phyloP scores from a whole-genome alignment of 2,888 invertebrate genomes.

The Xiphydria camelus region DNA sequence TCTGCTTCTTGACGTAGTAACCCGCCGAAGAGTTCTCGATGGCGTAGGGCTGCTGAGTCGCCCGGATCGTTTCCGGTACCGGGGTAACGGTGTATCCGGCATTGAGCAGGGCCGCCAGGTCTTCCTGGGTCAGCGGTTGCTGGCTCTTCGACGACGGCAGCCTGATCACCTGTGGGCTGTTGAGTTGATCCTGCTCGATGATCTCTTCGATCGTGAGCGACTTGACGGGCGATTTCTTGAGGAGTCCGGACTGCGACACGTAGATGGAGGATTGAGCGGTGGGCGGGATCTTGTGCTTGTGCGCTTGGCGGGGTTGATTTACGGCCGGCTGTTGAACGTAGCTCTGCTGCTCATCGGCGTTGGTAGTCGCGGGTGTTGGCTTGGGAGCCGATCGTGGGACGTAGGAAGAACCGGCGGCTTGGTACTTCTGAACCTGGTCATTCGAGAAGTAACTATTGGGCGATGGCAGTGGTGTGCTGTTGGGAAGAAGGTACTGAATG shows the following conservation, averaged over 20 bases:
- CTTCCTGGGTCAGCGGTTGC: constrained; percentile 43
- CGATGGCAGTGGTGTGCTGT: constrained; percentile 28
- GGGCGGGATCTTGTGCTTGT: constrained; percentile 46
- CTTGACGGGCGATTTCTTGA: constrained; percentile 50
- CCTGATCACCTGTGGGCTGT: constrained; percentile 36
- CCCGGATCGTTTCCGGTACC: constrained; percentile 38
- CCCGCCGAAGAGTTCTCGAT: constrained; percentile 36
- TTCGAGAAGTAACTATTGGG: constrained; percentile 45
- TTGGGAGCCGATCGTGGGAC: constrained; percentile 45
- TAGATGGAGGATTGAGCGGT: constrained; percentile 42
- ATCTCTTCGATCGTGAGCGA: constrained; percentile 49
- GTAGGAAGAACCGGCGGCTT: constrained; percentile 43
- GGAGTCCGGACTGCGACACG: constrained; percentile 46
- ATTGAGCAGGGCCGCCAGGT: constrained; percentile 46
- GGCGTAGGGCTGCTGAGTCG: constrained; percentile 36
- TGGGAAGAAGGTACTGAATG: constrained; percentile 44
- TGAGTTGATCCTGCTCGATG: constrained; percentile 41
- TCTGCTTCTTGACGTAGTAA: constrained; percentile 48
- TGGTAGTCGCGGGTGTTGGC: constrained; percentile 22
- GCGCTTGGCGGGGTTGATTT: constrained; percentile 44
- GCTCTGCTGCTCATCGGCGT: constrained; percentile 26
- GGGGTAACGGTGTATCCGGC: constrained; percentile 53
- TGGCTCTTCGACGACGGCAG: constrained; percentile 40
- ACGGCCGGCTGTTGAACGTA: constrained; percentile 26
- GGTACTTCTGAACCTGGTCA: constrained; percentile 46